Evolutionary conservation across 92 coral and sea anemone species (phyloP).

Genomic region (Porites rus): DNA sequence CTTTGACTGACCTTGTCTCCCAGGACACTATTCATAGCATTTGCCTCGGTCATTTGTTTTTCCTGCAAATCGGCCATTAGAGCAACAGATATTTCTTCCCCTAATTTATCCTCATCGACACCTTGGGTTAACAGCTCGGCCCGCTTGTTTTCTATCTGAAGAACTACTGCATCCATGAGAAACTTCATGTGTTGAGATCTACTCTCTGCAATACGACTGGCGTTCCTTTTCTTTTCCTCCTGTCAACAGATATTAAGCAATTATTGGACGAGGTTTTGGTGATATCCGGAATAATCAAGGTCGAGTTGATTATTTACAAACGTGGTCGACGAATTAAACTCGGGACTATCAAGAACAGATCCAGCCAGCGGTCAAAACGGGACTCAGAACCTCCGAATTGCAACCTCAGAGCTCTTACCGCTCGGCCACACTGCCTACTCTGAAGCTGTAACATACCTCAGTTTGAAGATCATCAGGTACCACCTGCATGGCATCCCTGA

Average conservation of each 20-base stretch:
- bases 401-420: neutral
- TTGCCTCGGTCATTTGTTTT: conserved; percentile 86
- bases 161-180: conserved; percentile 84
- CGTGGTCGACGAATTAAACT: too few species aligned
- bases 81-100: conserved; percentile 83
- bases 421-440: neutral
- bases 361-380: too few species aligned
- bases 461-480: conserved; percentile 83
- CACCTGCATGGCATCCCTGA: conserved; percentile 83
- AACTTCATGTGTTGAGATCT: conserved; percentile 78
- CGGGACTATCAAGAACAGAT: too few species aligned
- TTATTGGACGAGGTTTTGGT: too few species aligned
- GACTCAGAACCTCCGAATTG: neutral
- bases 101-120: conserved; percentile 74
- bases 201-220: conserved; percentile 83
- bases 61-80: conserved; percentile 93
- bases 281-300: too few species aligned
- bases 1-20: conserved; percentile 77
- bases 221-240: conserved; percentile 84
- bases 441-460: conserved; percentile 51
- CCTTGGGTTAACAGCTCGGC: conserved; percentile 71
- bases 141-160: conserved; percentile 74
- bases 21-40: conserved; percentile 85
- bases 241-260: conserved; percentile 13
- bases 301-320: neutral